Percentiles rank a stretch among this genome's conserved stretches.
Conservation (phyloP, 2,113 vertebrate species). For the Pituophis catenifer region DNA sequence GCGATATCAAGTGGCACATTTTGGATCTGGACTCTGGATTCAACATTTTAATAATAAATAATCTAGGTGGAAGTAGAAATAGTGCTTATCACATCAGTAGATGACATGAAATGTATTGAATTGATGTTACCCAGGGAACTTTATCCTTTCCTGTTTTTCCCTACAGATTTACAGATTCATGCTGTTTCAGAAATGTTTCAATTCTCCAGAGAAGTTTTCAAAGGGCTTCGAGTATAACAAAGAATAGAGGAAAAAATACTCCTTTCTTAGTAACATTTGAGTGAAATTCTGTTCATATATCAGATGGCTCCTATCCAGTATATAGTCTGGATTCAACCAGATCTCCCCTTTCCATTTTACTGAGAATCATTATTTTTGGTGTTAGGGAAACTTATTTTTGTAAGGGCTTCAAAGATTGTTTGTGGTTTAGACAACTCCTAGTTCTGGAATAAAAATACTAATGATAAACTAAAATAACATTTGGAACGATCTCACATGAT, state of each 20-base stretch:
- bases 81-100: background rate
- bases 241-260: background rate
- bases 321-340: background rate
- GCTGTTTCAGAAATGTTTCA: background rate
- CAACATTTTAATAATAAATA: background rate
- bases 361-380: background rate
- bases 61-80: background rate
- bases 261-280: background rate
- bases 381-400: background rate
- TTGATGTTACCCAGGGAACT: background rate
- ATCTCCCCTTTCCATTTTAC: background rate
- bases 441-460: background rate
- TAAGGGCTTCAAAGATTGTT: background rate
- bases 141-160: background rate
- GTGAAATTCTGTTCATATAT: background rate
- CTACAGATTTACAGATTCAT: background rate
- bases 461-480: background rate
- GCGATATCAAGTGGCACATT: background rate
- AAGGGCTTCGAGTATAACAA: background rate
- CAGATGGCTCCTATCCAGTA: background rate
- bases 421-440: background rate
- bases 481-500: background rate
- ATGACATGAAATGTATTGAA: background rate
- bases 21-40: background rate
- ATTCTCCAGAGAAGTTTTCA: background rate